Base-by-base conservation (phyloP, 2,113 vertebrate species). In the Cyrtonyx montezumae region DNA sequence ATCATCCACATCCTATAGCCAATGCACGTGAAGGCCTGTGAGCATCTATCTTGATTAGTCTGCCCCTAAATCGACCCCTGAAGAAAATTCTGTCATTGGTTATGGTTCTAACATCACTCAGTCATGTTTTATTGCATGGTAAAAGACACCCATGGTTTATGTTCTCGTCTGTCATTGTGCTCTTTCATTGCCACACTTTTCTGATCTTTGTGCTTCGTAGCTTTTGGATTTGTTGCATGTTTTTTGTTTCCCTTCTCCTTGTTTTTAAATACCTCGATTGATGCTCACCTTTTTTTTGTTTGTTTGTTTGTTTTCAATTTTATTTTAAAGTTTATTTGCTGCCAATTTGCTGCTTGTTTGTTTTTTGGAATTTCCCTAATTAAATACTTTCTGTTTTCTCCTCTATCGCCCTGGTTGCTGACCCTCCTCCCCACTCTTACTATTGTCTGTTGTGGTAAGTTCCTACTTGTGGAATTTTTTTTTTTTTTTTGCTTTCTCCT, bases 361-460 rank as follows among this genome's bases (percentile, higher is more conserved):
- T 97, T 98, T 97, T 98, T 98, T 98, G 97, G 97, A 98, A 97
- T 98, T 98, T 97, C 98, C 98, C 98, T 99, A 98, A 99, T 99
- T 98, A 99, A 99, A 98, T 99, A 97, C 99, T 98, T 99, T 99
- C 98, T 99, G 98, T 99, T 99, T 98, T 99, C 98, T 99, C 98
- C 98, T 98, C 98, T 99, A 96, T 99, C 97, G 98, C 98, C 98
- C 99, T 98, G 99, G 99, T 99, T 99, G 99, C 99, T 98, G 99
- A 99, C 97, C 98, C 98, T 99, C 97, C 98, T 99, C 98, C 98
- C 99, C 98, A 99, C 98, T 99, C 99, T 99, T 99, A 99, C 99
- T 99, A 99, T 99, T 99, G 98, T 99, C 98, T 99, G 97, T 99
- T 99, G 98, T 99, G 99, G 99, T 99, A 99, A 99, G 99, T 99